phyloP scores from a whole-genome alignment of 2,888 invertebrate genomes.

The Caenorhabditis sp. region DNA sequence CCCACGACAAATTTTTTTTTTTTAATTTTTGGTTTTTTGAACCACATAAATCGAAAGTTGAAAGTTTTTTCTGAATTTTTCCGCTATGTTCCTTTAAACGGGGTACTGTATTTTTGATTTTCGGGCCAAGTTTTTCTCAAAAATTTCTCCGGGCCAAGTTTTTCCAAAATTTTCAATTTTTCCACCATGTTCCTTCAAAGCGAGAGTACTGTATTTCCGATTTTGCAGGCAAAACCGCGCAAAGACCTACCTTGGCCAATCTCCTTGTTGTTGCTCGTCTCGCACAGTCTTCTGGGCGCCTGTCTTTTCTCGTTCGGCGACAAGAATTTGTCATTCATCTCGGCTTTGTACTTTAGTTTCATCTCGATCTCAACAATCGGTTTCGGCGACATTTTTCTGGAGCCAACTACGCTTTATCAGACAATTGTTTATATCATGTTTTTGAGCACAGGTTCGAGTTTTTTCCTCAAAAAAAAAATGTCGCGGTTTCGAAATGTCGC shows the following conservation, averaged over 20 bases:
- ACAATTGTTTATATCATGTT: slow-evolving; percentile 51
- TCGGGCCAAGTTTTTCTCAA: too few relatives aligned
- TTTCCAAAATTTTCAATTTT: too few relatives aligned
- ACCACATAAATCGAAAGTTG: too few relatives aligned
- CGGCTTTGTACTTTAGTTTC: slow-evolving; percentile 64
- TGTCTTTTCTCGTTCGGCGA: slow-evolving; percentile 56
- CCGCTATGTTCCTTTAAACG: too few relatives aligned
- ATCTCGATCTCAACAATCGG: slow-evolving; percentile 66
- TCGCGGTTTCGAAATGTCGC: not conserved
- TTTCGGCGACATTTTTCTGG: slow-evolving; percentile 56
- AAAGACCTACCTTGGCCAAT: slow-evolving; percentile 44
- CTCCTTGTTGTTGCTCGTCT: slow-evolving; percentile 40
- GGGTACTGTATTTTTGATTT: too few relatives aligned
- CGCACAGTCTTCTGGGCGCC: slow-evolving; percentile 53
- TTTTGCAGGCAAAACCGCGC: slow-evolving; percentile 21
- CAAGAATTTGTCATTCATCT: slow-evolving; percentile 48
- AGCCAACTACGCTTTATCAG: slow-evolving; percentile 18
- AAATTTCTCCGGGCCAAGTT: too few relatives aligned
- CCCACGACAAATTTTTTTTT: too few relatives aligned
- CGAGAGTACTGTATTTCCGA: too few relatives aligned
- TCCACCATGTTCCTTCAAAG: too few relatives aligned
- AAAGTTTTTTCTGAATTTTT: too few relatives aligned
- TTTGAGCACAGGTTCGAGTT: slow-evolving; percentile 46
- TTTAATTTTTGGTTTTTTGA: too few relatives aligned
- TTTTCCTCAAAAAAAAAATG: too few relatives aligned